Percentiles rank a stretch among this genome's conserved stretches.
These are phyloP conservation scores for Entomobrya multifasciata DNA, from an alignment of 2,888 invertebrate species.

Conservation along the genomic window DNA sequence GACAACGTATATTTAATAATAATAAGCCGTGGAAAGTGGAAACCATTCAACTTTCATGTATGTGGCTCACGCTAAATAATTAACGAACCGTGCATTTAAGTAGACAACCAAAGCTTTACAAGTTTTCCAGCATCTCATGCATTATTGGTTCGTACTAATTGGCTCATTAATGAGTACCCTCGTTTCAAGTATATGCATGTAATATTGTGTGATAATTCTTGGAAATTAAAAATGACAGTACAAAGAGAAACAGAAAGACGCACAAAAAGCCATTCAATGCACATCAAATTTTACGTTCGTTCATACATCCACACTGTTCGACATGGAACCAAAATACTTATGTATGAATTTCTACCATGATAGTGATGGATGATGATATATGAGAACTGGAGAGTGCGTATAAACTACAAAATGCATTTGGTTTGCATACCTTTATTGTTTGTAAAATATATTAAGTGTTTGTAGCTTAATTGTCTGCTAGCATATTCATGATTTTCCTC, in stretches of 20 bases:
- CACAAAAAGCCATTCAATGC: background rate
- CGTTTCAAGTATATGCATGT: constrained; percentile 34
- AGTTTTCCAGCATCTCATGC: constrained; percentile 4
- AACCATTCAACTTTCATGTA: too few species aligned
- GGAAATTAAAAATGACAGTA: constrained; percentile 60
- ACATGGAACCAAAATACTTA: background rate
- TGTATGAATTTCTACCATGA: background rate
- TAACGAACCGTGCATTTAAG: background rate
- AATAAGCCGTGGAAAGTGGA: too few species aligned
- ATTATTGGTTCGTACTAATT: constrained; percentile 68
- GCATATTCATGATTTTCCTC: constrained; percentile 67
- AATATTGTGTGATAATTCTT: constrained; percentile 34
- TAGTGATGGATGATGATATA: too few species aligned
- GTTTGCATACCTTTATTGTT: background rate
- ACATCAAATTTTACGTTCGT: background rate
- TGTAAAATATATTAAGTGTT: background rate
- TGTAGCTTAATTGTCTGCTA: constrained; percentile 54
- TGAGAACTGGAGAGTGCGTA: background rate
- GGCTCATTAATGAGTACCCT: constrained; percentile 62
- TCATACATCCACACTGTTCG: too few species aligned
- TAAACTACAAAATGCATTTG: constrained; percentile 13
- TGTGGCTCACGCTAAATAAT: constrained; percentile 3
- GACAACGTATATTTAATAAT: too few species aligned
- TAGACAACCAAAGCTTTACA: background rate
- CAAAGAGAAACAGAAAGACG: background rate